These are phyloP conservation scores for Anabas testudineus DNA, from an alignment of 2,797 vertebrate species.

Conservation along the genomic window DNA sequence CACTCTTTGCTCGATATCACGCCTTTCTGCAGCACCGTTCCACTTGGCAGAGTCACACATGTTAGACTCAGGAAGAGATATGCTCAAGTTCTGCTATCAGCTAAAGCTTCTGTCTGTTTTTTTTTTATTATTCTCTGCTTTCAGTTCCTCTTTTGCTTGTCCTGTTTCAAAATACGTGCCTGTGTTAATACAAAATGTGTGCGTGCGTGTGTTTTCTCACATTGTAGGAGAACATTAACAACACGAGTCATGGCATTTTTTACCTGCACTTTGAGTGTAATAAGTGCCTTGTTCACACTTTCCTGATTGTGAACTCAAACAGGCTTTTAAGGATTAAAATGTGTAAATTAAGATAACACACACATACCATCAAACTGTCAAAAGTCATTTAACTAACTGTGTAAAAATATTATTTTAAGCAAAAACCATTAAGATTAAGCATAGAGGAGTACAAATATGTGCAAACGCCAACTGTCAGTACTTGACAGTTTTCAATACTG, in stretches of 20 bases:
- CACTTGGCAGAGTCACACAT: constrained; percentile 52
- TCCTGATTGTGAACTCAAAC: constrained; percentile 21
- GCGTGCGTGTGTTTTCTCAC: background rate
- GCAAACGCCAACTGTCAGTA: background rate
- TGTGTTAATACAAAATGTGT: constrained; percentile 5
- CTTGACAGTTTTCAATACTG: background rate
- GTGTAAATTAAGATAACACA: constrained; percentile 2
- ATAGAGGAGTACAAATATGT: background rate
- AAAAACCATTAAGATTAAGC: background rate
- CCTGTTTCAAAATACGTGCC: constrained; percentile 11
- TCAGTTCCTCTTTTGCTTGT: constrained; percentile 19
- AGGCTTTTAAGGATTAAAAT: constrained; percentile 24
- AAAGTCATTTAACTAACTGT: too few relatives aligned
- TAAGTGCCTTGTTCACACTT: constrained; percentile 42
- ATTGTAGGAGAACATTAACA: constrained; percentile 12
- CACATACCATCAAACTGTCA: too few relatives aligned
- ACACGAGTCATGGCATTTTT: constrained; percentile 16
- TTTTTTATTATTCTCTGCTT: constrained; percentile 9
- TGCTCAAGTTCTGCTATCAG: constrained; percentile 52
- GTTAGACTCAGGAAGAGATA: constrained; percentile 58
- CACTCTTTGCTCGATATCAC: constrained; percentile 51
- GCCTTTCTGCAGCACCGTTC: constrained; percentile 44
- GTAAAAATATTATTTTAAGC: background rate
- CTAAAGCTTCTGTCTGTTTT: constrained; percentile 28
- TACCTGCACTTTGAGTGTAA: constrained; percentile 13